Percentiles rank a stretch among this genome's conserved stretches.
These are phyloP conservation scores for Drosophila carrolli DNA, from an alignment of 1,140 invertebrate species.

Conservation along the genomic window DNA sequence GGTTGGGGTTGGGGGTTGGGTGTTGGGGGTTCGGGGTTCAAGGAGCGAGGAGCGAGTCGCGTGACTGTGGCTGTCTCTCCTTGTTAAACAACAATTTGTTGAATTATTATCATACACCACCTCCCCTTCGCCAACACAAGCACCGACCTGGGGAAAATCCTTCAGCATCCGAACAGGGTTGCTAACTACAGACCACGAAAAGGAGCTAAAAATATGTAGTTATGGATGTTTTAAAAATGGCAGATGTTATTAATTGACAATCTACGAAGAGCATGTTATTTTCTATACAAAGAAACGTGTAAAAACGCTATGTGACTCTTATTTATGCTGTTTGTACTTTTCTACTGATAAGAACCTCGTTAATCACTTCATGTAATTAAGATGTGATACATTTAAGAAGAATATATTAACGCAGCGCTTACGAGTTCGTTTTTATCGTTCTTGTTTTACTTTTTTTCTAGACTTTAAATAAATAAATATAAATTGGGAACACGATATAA, in stretches of 20 bases:
- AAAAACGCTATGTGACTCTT: too few species aligned
- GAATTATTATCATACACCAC: conserved; percentile 75
- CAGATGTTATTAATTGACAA: not conserved
- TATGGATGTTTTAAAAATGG: not conserved
- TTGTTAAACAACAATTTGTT: conserved; percentile 82
- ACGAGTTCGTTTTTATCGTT: too few species aligned
- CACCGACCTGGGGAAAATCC: conserved; percentile 15
- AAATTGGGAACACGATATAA: too few species aligned
- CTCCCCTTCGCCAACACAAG: conserved; percentile 18
- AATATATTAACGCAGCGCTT: too few species aligned
- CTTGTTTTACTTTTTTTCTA: too few species aligned
- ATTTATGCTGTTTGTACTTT: too few species aligned
- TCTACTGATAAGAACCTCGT: too few species aligned
- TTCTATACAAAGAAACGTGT: not conserved
- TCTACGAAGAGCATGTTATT: not conserved
- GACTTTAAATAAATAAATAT: too few species aligned
- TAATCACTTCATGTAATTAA: too few species aligned
- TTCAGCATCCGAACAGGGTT: conserved; percentile 46
- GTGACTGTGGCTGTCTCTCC: conserved; percentile 70
- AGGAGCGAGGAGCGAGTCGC: conserved; percentile 35
- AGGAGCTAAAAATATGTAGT: not conserved
- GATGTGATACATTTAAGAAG: too few species aligned
- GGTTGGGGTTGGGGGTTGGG: not conserved
- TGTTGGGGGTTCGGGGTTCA: conserved; percentile 2
- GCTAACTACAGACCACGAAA: not conserved